A percentile compares a stretch with the other conserved stretches of the same genome.
Evolutionary conservation across 2,113 vertebrate genomes (phyloP).

Genomic region (Mohoua ochrocephala): DNA sequence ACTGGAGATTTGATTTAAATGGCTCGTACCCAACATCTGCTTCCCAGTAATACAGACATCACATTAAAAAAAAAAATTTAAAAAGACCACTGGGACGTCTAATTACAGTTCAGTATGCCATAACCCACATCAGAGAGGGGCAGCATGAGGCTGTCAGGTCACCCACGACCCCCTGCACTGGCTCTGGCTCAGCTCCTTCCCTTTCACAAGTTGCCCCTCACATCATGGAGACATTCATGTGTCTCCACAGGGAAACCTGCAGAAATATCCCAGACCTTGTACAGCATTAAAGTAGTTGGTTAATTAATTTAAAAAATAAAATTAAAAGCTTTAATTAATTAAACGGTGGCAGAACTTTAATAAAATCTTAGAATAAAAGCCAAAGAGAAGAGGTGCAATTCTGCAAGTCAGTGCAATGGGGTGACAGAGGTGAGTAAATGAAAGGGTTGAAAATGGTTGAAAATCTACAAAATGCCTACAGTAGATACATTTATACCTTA

Average conservation of each 20-base stretch:
- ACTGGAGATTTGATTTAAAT: conserved; percentile 21
- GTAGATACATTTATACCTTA: background rate
- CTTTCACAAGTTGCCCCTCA: background rate
- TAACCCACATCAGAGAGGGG: background rate
- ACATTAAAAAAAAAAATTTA: background rate
- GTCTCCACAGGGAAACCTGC: background rate
- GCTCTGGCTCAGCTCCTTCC: background rate
- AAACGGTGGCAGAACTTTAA: background rate
- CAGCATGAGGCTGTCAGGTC: background rate
- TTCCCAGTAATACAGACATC: background rate
- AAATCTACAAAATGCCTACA: background rate
- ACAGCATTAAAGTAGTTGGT: background rate
- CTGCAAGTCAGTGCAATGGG: background rate
- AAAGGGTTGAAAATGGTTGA: background rate
- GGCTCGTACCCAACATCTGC: background rate
- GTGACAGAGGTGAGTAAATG: background rate
- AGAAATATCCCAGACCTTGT: background rate
- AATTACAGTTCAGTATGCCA: background rate
- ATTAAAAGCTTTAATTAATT: background rate
- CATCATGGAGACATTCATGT: background rate
- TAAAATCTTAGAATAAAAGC: background rate
- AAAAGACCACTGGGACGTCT: background rate
- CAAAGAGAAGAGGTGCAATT: background rate
- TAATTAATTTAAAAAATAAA: background rate
- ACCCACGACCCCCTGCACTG: background rate